These are phyloP conservation scores for Myiagra hebetior DNA, from an alignment of 2,113 vertebrate genomes.

Conservation along the genomic window DNA sequence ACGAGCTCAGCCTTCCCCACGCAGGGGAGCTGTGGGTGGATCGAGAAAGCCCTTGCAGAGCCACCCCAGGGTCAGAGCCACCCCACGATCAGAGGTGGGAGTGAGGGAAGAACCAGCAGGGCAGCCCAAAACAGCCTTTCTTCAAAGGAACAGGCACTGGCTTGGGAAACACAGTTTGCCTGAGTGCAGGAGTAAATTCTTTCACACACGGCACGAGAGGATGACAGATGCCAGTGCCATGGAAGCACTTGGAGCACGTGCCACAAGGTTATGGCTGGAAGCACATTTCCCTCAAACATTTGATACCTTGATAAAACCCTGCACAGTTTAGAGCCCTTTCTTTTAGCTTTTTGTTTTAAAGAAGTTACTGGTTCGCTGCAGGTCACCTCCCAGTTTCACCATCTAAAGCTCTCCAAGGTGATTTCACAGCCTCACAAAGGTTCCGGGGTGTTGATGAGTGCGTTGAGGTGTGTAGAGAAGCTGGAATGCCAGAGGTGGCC, in stretches of 20 bases:
- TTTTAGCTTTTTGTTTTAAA: not conserved
- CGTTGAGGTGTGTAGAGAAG: not conserved
- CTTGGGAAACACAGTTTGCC: not conserved
- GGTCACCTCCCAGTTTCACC: not conserved
- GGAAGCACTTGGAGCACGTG: not conserved
- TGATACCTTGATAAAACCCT: not conserved
- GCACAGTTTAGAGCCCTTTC: not conserved
- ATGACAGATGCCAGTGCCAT: rapidly evolving
- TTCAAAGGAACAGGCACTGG: not conserved
- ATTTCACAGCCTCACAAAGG: not conserved
- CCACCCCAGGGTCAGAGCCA: not conserved
- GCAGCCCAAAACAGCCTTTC: not conserved
- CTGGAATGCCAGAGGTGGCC: not conserved
- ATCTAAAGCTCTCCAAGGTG: not conserved
- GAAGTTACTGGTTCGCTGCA: not conserved
- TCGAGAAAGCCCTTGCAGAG: not conserved
- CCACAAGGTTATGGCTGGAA: rapidly evolving
- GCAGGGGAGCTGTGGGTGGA: not conserved
- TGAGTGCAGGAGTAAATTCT: not conserved
- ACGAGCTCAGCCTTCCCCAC: rapidly evolving
- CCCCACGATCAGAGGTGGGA: not conserved
- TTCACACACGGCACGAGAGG: not conserved
- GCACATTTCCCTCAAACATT: not conserved
- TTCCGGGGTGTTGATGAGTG: slow-evolving; percentile 31
- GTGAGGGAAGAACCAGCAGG: not conserved